Evolutionary conservation across 2,797 vertebrate species (phyloP), one percentile per base, ranked within the genome.

Genomic region (Mus caroli): DNA sequence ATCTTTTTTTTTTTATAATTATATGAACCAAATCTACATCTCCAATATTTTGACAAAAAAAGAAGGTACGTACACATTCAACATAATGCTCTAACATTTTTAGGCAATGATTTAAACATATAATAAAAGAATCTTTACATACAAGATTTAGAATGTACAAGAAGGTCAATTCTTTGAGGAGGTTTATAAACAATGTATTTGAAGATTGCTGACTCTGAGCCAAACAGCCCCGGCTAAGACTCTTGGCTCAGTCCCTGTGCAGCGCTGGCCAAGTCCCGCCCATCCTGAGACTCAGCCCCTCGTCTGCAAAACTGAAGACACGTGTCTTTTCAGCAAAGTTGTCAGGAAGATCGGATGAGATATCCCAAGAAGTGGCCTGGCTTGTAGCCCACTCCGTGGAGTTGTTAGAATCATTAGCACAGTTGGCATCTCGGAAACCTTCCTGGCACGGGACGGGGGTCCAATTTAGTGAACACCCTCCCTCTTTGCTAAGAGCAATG

Each of bases 341-440:
- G 62, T 64, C 86, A 82, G 73, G 90, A 80, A 96, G 85, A 94
- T 88, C 92, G 84, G 85, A 85, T 52, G 79, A 82, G 82, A 92
- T 64, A 97, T 76, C 71, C 93, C 54, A 73, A 93, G 79, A 87
- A 91, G 78, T 34, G 79, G 76, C 75, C 79, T 78, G 95, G 95
- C 87, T 46, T n/a, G 19, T 19, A 62, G 93, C 93, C 92, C 37
- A 13, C 88, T 92, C 76, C 5, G 20, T 67, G 77, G 60, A 88
- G 64, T 79, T 91, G 76, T 56, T 24, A 85, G 67, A 58, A 24
- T 67, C 88, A 75, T 77, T 94, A 83, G 62, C 40, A 2, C 22
- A 67, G 58, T 40, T 94, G 96, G 80, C 91, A 82, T 95, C 87
- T 94, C 75, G 84, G 75, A 92, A 94, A 58, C 86, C 4, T 67